Evolutionary conservation across 2,797 vertebrate genomes (phyloP), one percentile per base, ranked within the genome.

Genomic region (Oophaga sylvatica): DNA sequence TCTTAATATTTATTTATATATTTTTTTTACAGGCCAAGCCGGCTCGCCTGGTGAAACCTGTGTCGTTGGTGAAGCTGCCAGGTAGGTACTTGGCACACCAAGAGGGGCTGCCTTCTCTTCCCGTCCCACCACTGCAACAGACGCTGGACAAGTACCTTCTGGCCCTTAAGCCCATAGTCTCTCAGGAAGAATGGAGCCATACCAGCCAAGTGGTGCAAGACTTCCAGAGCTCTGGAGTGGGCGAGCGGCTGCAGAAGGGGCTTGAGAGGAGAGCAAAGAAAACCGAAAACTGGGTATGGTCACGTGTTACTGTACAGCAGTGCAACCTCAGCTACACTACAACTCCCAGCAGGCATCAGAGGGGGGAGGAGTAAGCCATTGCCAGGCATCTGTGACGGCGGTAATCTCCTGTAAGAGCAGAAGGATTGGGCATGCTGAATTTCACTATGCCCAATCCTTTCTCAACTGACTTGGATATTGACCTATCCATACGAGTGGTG

Each of bases 231-330:
- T 88, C 95, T 0, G 97, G 97, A 0, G 97, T 99, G 0, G 98
- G 98, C 1, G 97, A 98, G 53, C 94, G 98, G 83, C 94, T 99
- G 80, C 98, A 99, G 95, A 98, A 96, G 87, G 94, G 97, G 53
- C 93, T 99, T 88, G 97, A 99, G 91, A 95, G 97, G 80, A 94
- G 96, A 77, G 96, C 97, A 59, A 95, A 89, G 88, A 99, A 98
- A 92, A 96, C 92, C 0, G 98, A 99, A 15, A 99, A 99, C 95
- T 99, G 98, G 98, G 98, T 99, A 95, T 29, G 8, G 73, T 5
- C 75, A 26, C 5, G 5, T 16, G 41, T 48, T 22, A 20, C 35
- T 45, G 26, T 67, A 67, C 0, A 67, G 26, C 26, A 67, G n/a
- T 53, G 48, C 48, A 11, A 53, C 8, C 48, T 53, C 48, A 0